These are phyloP conservation scores for Andrena hattorfiana DNA, from an alignment of 2,888 invertebrate species.

Conservation along the genomic window DNA sequence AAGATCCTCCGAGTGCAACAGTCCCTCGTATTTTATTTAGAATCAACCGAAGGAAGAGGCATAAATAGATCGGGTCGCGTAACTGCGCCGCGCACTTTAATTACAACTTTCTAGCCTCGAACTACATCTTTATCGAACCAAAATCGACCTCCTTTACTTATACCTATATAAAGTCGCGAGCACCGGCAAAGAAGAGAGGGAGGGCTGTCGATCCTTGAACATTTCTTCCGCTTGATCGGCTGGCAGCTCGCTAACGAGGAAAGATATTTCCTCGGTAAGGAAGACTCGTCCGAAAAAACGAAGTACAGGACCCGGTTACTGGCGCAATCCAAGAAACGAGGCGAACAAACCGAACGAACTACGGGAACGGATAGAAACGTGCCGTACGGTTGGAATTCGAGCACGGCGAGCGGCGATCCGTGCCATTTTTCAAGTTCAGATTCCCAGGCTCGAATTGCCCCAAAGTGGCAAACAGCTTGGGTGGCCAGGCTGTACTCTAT, in stretches of 20 bases:
- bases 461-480: not conserved
- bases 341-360: not conserved
- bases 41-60: conserved; percentile 12
- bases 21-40: conserved; percentile 6
- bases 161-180: not conserved
- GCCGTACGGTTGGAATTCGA: not conserved
- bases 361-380: no score
- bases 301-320: not conserved
- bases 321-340: not conserved
- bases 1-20: conserved; percentile 9
- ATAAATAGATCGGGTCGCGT: not conserved
- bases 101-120: conserved; percentile 11
- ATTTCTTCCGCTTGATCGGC: not conserved
- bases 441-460: not conserved
- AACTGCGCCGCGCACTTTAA: conserved; percentile 1
- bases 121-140: conserved; percentile 10
- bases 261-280: conserved; percentile 20
- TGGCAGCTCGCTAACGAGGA: conserved; percentile 14
- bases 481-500: not conserved
- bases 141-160: not conserved
- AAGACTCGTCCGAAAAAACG: not conserved
- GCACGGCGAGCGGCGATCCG: not conserved
- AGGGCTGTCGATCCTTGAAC: not conserved
- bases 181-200: not conserved
- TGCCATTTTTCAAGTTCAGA: conserved; percentile 23